phyloP scores from a whole-genome alignment of 92 coral and sea anemone genomes.

The Diadumene lineata region DNA sequence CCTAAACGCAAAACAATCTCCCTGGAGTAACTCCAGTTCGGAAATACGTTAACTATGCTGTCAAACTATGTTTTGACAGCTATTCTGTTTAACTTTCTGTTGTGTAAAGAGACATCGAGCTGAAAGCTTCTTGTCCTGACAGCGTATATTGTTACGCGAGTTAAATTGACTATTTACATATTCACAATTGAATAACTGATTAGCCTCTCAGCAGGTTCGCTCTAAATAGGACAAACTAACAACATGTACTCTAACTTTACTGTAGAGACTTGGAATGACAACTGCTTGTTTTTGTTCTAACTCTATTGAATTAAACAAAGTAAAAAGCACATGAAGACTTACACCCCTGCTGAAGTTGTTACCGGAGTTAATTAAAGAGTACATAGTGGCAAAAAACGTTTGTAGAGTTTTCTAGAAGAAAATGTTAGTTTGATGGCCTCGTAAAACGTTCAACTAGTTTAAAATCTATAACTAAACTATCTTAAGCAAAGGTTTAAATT shows the following conservation, averaged over 20 bases:
- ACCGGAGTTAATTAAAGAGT: no score
- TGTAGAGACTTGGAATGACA: not conserved
- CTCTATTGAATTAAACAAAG: not conserved
- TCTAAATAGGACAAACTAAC: not conserved
- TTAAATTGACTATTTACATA: conserved; percentile 23
- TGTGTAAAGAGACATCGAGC: not conserved
- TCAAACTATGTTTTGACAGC: no score
- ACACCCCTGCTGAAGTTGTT: not conserved
- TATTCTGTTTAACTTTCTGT: not conserved
- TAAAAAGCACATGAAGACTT: no score
- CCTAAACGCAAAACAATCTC: no score
- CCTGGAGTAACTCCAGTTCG: no score
- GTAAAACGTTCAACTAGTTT: no score
- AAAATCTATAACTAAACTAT: no score
- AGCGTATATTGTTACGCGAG: conserved; percentile 24
- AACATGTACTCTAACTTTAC: not conserved
- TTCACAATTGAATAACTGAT: conserved; percentile 27
- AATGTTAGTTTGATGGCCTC: no score
- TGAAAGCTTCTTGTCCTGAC: not conserved
- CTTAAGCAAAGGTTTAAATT: no score
- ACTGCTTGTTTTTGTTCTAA: not conserved
- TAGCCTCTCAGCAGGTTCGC: conserved; percentile 1
- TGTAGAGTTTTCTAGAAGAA: no score
- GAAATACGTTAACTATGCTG: no score
- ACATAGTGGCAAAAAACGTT: no score